phyloP scores from a whole-genome alignment of 2,888 invertebrate genomes.

The Noctuana brunneofusca region DNA sequence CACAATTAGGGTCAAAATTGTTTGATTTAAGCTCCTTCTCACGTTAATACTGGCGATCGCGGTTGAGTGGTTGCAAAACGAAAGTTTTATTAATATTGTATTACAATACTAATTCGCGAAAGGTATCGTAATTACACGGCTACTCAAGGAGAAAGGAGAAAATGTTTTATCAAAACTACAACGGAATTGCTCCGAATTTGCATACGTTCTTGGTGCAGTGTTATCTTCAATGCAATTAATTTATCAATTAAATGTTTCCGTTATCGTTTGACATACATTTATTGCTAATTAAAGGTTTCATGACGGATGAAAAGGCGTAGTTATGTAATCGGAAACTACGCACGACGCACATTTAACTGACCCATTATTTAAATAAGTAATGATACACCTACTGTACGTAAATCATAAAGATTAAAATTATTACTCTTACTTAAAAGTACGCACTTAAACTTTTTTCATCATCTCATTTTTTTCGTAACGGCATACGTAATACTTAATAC shows the following conservation, averaged over 20 bases:
- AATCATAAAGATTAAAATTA: too few relatives aligned
- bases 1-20: constrained; percentile 4
- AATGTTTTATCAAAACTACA: constrained; percentile 8
- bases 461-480: too few relatives aligned
- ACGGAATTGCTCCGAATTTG: not conserved
- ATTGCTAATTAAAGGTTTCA: constrained; percentile 3
- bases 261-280: constrained; percentile 15
- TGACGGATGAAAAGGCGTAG: not conserved
- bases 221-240: constrained; percentile 8
- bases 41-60: not conserved
- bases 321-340: not conserved
- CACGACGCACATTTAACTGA: not conserved
- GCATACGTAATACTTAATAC: too few relatives aligned
- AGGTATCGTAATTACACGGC: constrained; percentile 23
- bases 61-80: constrained; percentile 29
- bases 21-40: not conserved
- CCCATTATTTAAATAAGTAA: not conserved
- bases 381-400: too few relatives aligned
- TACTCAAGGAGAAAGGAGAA: constrained; percentile 25
- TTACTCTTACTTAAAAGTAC: too few relatives aligned
- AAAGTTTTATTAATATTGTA: constrained; percentile 30
- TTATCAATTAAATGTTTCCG: not conserved
- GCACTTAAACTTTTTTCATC: too few relatives aligned
- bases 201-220: not conserved
- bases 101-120: constrained; percentile 27